Percentiles rank a stretch among this genome's conserved stretches.
phyloP scores from a whole-genome alignment of 2,888 invertebrate species.

The Cantharis nigra region DNA sequence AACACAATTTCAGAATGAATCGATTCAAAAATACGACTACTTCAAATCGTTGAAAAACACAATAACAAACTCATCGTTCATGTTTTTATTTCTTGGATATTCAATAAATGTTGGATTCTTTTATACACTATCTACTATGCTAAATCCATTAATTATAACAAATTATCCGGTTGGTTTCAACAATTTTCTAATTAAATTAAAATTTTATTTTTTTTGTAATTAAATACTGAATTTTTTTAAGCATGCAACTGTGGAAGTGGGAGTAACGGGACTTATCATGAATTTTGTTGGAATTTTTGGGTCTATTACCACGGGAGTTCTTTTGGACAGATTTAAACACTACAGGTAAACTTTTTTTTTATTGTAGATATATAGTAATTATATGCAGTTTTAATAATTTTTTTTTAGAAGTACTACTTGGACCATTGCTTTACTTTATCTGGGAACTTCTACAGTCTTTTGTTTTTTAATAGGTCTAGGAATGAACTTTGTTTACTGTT shows the following conservation, averaged over 20 bases:
- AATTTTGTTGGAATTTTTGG: background rate
- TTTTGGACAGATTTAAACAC: background rate
- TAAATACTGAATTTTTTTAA: background rate
- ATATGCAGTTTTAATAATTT: constrained; percentile 25
- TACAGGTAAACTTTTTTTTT: background rate
- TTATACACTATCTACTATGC: background rate
- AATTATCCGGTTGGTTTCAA: constrained; percentile 4
- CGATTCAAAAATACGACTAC: constrained; percentile 40
- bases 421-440: background rate
- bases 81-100: background rate
- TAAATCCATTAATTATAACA: constrained; percentile 8
- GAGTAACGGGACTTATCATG: background rate
- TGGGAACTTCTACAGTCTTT: background rate
- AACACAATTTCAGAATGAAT: constrained; percentile 69
- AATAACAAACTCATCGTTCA: constrained; percentile 19
- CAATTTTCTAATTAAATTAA: too few species aligned
- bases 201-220: too few species aligned
- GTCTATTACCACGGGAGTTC: background rate
- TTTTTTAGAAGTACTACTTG: background rate
- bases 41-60: background rate
- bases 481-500: background rate
- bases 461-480: background rate
- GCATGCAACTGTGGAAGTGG: background rate
- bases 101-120: background rate
- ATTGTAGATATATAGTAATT: background rate